Percentiles rank a stretch among this genome's conserved stretches.
phyloP scores from a whole-genome alignment of 2,797 vertebrate species.

The Spinus olivaceus region DNA sequence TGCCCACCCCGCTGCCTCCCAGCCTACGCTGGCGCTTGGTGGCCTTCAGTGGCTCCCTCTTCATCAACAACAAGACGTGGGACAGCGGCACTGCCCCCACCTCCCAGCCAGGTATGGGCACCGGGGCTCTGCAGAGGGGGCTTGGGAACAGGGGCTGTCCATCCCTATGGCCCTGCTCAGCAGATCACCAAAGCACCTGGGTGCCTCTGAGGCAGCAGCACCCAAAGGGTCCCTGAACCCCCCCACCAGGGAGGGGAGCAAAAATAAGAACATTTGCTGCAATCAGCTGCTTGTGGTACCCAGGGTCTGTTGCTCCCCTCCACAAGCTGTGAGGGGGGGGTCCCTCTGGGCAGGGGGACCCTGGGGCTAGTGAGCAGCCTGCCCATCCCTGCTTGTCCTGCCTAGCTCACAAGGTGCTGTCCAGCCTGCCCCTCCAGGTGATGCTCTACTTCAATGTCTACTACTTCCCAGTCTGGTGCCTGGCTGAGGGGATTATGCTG shows the following conservation, averaged over 20 bases:
- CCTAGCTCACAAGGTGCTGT: constrained; percentile 73
- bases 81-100: constrained; percentile 64
- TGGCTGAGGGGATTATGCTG: constrained; percentile 82
- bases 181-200: not conserved
- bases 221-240: not conserved
- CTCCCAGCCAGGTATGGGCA: constrained; percentile 59
- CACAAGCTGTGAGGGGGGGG: fast-evolving
- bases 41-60: constrained; percentile 76
- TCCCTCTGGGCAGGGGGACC: not conserved
- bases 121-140: fast-evolving
- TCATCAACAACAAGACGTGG: constrained; percentile 80
- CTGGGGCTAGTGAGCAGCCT: not conserved
- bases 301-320: not conserved
- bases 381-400: not conserved
- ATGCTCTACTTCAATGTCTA: constrained; percentile 86
- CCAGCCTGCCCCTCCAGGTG: constrained; percentile 87
- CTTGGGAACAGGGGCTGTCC: too few relatives aligned
- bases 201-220: not conserved
- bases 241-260: fast-evolving
- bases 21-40: constrained; percentile 78
- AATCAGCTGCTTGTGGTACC: not conserved
- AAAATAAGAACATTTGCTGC: not conserved
- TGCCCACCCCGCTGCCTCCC: constrained; percentile 53
- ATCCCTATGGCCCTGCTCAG: fast-evolving
- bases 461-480: constrained; percentile 85